Percentiles rank a stretch among this genome's conserved stretches.
These are phyloP conservation scores for Heliconius charithonia DNA, from an alignment of 2,888 invertebrate species.

Conservation along the genomic window DNA sequence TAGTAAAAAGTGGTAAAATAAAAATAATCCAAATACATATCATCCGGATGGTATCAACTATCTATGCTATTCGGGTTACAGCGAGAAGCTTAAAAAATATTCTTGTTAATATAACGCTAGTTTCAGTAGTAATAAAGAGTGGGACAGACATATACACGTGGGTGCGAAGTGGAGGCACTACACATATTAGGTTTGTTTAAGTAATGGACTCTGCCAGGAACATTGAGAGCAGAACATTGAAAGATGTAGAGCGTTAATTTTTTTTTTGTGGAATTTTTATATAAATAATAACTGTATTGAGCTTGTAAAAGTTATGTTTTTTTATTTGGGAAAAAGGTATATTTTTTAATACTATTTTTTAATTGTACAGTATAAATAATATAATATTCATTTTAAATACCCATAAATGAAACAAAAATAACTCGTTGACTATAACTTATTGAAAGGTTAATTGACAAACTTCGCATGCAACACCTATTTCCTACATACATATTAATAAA, in stretches of 20 bases:
- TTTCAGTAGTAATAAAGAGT: slow-evolving; percentile 46
- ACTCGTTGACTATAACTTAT: no score
- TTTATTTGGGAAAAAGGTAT: no score
- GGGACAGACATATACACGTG: slow-evolving; percentile 65
- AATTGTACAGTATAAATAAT: no score
- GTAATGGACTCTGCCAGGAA: slow-evolving; percentile 79
- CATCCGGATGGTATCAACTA: no score
- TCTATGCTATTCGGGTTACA: no score
- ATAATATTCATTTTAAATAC: no score
- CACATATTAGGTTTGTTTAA: slow-evolving; percentile 77
- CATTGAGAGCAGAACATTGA: slow-evolving; percentile 53
- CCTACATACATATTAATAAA: neutral
- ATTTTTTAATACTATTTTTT: no score
- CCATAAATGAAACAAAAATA: no score
- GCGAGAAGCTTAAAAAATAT: neutral
- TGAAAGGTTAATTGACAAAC: no score
- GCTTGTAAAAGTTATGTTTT: neutral
- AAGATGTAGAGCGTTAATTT: slow-evolving; percentile 51
- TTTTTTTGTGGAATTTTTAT: neutral
- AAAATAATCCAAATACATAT: no score
- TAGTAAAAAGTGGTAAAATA: no score
- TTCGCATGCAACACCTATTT: no score
- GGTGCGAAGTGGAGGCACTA: slow-evolving; percentile 75
- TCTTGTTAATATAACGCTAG: slow-evolving; percentile 26
- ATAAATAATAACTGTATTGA: neutral